Evolutionary conservation across 2,888 invertebrate species (phyloP).

Genomic region (Mayetiola destructor): DNA sequence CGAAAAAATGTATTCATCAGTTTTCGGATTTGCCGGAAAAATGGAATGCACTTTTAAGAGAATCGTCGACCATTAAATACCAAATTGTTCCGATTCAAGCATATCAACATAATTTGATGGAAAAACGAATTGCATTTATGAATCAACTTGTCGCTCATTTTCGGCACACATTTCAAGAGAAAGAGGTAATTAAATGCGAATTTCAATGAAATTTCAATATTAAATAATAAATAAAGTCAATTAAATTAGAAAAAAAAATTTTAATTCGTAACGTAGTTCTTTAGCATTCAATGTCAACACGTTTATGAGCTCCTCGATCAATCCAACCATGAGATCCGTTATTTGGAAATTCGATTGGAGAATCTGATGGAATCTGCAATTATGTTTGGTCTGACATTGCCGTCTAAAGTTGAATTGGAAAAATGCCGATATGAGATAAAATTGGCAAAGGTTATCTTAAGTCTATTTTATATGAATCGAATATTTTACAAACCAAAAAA

Average conservation of each 20-base stretch:
- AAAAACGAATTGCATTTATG: slow-evolving; percentile 64
- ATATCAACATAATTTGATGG: slow-evolving; percentile 71
- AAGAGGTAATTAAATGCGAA: slow-evolving; percentile 22
- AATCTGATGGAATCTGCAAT: slow-evolving; percentile 58
- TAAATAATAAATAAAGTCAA: background rate
- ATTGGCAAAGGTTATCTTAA: slow-evolving; percentile 46
- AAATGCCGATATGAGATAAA: slow-evolving; percentile 63
- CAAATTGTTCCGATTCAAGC: slow-evolving; percentile 74
- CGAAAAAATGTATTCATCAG: slow-evolving; percentile 61
- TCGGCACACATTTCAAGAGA: slow-evolving; percentile 51
- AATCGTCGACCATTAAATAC: slow-evolving; percentile 68
- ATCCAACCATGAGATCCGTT: slow-evolving; percentile 46
- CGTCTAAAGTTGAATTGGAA: slow-evolving; percentile 67
- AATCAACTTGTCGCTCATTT: slow-evolving; percentile 66
- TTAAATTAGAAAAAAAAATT: slow-evolving; percentile 16
- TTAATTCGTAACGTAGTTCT: slow-evolving; percentile 39
- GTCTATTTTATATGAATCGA: background rate
- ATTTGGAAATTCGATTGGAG: slow-evolving; percentile 52
- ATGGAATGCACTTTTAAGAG: slow-evolving; percentile 76
- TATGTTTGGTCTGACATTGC: slow-evolving; percentile 72
- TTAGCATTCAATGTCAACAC: slow-evolving; percentile 48
- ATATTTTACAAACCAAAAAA: background rate
- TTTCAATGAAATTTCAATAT: background rate
- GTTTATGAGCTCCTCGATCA: slow-evolving; percentile 58
- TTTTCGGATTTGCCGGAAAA: slow-evolving; percentile 69